Evolutionary conservation across 2,888 invertebrate genomes (phyloP), one percentile per base, ranked within the genome.

Genomic region (Oxystoma pomonae): DNA sequence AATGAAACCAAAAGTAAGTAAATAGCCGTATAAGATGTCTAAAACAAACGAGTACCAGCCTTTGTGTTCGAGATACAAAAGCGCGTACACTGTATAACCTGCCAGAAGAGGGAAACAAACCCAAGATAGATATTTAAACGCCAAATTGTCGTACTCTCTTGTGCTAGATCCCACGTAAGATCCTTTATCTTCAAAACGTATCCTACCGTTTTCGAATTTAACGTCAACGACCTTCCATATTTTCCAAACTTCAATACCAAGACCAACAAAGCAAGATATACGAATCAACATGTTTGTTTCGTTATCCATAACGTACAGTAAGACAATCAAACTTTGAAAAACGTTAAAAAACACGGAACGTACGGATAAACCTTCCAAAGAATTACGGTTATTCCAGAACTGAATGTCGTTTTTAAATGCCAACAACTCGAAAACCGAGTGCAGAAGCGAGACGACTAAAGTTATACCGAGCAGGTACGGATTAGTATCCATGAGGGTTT

Each of bases 371-470:
- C 98, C 98, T 82, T 99, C 98, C 56, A 99, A 83, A 0, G 96
- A 96, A 78, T 98, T 95, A 16, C 98, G 87, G 75, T 96, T 97
- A 74, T 96, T 96, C 99, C 99, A 99, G 79, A 99, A 99, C 80
- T 99, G 99, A 75, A 99, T 99, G 80, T 99, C 99, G 83, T 99
- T 99, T 83, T 99, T 99, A 80, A 99, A 99, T 55, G 99, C 99
- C 62, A 99, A 84, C 71, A 99, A 87, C 80, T 99, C 99, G 83
- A 99, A 99, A 67, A 99, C 88, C 63, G 96, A 98, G 82, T 99
- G 99, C 18, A 99, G 83, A 63, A 99, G 87, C 0, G 98, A 98
- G 0, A 99, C 91, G 60, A 89, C 85, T 65, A 98, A 88, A 1
- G 99, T 99, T 61, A 98, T 79, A 2, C 87, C 98, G 51, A 99